Percentiles rank a stretch among this genome's conserved stretches.
These are phyloP conservation scores for Steinernema carpocapsae DNA, from an alignment of 2,888 invertebrate species.

Conservation along the genomic window DNA sequence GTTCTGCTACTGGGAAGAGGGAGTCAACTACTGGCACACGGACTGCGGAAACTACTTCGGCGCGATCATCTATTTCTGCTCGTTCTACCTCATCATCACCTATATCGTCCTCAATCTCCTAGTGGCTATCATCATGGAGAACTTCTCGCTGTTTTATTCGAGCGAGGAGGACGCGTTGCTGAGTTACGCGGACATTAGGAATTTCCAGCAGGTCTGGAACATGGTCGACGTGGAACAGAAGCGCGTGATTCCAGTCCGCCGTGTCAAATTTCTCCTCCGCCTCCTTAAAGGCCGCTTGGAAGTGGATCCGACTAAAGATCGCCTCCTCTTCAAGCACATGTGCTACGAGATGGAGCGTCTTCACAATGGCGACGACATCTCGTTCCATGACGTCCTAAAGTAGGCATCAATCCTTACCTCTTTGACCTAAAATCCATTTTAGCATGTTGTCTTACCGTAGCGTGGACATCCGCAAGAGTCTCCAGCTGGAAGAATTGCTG, in stretches of 20 bases:
- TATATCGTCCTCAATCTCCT: slow-evolving; percentile 95
- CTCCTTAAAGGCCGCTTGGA: slow-evolving; percentile 60
- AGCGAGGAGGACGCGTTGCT: slow-evolving; percentile 98
- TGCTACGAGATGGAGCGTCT: slow-evolving; percentile 95
- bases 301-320: slow-evolving; percentile 95
- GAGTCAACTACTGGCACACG: slow-evolving; percentile 82
- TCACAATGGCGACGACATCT: slow-evolving; percentile 97
- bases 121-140: slow-evolving; percentile 99
- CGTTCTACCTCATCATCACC: slow-evolving; percentile 99
- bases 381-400: slow-evolving; percentile 99
- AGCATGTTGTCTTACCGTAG: slow-evolving; percentile 93
- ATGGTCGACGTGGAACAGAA: slow-evolving; percentile 95
- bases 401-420: slow-evolving; percentile 71
- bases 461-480: slow-evolving; percentile 93
- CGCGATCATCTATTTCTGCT: slow-evolving; percentile 94
- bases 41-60: slow-evolving; percentile 99
- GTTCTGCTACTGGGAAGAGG: slow-evolving; percentile 76
- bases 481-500: slow-evolving; percentile 94
- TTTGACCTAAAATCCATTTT: slow-evolving; percentile 50
- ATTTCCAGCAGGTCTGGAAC: slow-evolving; percentile 99
- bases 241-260: slow-evolving; percentile 62
- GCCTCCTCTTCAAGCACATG: slow-evolving; percentile 97
- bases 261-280: slow-evolving; percentile 66
- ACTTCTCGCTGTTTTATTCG: slow-evolving; percentile 98
- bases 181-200: slow-evolving; percentile 96